A percentile compares a stretch with the other conserved stretches of the same genome.
phyloP scores from a whole-genome alignment of 2,113 vertebrate species.

The Atractosteus spatula region DNA sequence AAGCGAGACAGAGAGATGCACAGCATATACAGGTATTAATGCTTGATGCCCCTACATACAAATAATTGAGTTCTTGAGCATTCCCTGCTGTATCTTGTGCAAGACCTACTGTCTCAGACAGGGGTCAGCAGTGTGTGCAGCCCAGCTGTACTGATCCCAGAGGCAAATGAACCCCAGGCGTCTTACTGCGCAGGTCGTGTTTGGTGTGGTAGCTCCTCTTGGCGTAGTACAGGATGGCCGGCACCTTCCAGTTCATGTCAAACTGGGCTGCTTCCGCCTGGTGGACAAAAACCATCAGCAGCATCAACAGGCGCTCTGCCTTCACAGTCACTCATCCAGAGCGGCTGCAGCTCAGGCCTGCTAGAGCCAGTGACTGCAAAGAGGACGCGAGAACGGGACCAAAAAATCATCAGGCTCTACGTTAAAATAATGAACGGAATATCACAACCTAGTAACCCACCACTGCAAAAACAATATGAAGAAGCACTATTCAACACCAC shows the following conservation, averaged over 20 bases:
- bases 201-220: conserved; percentile 89
- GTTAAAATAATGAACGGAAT: no score
- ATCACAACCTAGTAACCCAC: no score
- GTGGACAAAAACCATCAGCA: not conserved
- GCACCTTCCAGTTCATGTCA: conserved; percentile 94
- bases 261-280: conserved; percentile 92
- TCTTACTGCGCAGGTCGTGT: conserved; percentile 89
- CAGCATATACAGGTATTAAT: not conserved
- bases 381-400: no score
- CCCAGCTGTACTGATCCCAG: not conserved
- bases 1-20: not conserved
- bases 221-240: conserved; percentile 90
- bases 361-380: no score
- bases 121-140: not conserved
- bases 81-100: no score
- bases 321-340: not conserved
- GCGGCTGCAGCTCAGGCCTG: no score
- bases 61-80: no score
- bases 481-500: no score
- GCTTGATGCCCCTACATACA: no score
- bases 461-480: no score
- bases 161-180: not conserved
- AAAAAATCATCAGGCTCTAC: no score
- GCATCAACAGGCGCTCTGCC: not conserved
- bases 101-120: not conserved